Percentiles rank a stretch among this genome's conserved stretches.
Evolutionary conservation across 2,113 vertebrate species (phyloP).

Genomic region (Mixornis gularis): DNA sequence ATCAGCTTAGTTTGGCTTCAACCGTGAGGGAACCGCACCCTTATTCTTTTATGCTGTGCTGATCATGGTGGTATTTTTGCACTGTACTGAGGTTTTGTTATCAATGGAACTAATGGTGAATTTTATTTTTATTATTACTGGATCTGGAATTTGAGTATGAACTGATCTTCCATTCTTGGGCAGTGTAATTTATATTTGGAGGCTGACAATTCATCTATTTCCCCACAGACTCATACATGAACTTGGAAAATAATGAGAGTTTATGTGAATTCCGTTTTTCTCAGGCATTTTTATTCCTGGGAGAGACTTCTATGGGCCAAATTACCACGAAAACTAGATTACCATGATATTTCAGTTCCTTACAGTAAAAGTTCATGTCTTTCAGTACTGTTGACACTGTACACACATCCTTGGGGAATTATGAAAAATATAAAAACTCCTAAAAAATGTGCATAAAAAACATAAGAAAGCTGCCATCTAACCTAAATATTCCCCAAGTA

Average conservation of each 20-base stretch:
- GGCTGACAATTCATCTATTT: constrained; percentile 6
- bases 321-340: constrained; percentile 44
- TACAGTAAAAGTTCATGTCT: neutral
- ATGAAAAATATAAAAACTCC: constrained; percentile 23
- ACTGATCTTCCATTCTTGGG: neutral
- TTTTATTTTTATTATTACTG: constrained; percentile 30
- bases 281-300: constrained; percentile 55
- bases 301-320: constrained; percentile 24
- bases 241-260: neutral
- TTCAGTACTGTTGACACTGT: constrained; percentile 32
- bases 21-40: neutral
- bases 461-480: neutral
- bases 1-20: constrained; percentile 37
- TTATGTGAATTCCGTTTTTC: constrained; percentile 52
- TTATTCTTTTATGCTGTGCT: neutral
- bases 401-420: constrained; percentile 13
- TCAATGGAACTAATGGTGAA: neutral
- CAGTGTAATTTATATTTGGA: constrained; percentile 29
- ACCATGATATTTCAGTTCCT: constrained; percentile 22
- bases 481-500: neutral
- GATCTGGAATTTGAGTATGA: neutral
- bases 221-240: neutral
- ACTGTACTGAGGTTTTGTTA: neutral
- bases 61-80: neutral
- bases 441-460: neutral